Conservation (phyloP, 2,888 invertebrate genomes). For the Netelia virgata region DNA sequence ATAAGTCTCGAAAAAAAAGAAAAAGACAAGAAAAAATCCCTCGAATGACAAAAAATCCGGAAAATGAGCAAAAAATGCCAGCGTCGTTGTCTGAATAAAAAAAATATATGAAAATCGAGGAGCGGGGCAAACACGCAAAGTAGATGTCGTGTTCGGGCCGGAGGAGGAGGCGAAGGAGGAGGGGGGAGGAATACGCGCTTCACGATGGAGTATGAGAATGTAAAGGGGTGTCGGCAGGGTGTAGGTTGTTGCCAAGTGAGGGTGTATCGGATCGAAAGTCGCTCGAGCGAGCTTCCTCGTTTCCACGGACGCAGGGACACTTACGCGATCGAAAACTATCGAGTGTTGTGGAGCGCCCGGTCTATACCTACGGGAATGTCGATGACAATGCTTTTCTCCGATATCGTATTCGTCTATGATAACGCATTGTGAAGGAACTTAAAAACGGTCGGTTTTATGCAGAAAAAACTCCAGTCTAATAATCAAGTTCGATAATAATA, state of each 20-base stretch:
- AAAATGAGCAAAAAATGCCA: not conserved
- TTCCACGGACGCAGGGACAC: constrained; percentile 19
- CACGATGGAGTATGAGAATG: not conserved
- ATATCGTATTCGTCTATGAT: not conserved
- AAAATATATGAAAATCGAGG: not conserved
- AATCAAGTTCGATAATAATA: not conserved
- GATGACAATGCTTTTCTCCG: constrained; percentile 13
- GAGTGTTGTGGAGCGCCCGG: constrained; percentile 9
- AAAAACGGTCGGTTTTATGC: not conserved
- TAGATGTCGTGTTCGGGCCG: constrained; percentile 33
- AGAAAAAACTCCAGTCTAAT: not conserved
- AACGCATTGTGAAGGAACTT: not conserved
- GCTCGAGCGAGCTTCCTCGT: constrained; percentile 38
- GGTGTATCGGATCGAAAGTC: constrained; percentile 43
- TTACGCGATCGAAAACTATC: constrained; percentile 8
- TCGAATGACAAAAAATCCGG: not conserved
- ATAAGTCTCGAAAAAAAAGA: constrained; percentile 8
- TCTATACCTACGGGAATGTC: constrained; percentile 9
- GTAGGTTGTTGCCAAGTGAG: constrained; percentile 40
- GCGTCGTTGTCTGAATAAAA: not conserved
- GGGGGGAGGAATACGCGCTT: not conserved
- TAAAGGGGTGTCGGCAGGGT: constrained; percentile 8
- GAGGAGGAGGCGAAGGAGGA: not conserved
- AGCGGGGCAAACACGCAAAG: constrained; percentile 47
- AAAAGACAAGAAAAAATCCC: constrained; percentile 30